These are phyloP conservation scores for Volucella zonaria DNA, from an alignment of 2,888 invertebrate genomes.

Conservation along the genomic window DNA sequence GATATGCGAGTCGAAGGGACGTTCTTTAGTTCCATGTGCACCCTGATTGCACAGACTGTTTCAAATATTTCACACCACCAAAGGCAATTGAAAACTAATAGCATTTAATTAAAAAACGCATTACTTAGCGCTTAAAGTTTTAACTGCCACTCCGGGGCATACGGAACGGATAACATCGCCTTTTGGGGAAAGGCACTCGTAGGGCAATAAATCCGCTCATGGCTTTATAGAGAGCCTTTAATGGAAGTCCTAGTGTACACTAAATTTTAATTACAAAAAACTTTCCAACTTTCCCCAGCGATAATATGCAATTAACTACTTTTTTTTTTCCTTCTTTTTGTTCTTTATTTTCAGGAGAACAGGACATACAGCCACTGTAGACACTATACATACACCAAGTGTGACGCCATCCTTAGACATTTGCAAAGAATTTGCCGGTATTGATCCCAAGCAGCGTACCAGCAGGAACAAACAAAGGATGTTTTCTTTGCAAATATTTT, in stretches of 20 bases:
- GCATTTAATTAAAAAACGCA: conserved; percentile 70
- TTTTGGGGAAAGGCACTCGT: conserved; percentile 2
- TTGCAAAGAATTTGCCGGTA: conserved; percentile 30
- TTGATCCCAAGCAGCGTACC: conserved; percentile 17
- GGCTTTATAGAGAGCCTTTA: conserved; percentile 27
- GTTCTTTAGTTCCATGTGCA: background rate
- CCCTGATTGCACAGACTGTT: conserved; percentile 48
- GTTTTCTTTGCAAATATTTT: background rate
- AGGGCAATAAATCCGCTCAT: conserved; percentile 58
- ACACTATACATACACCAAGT: background rate
- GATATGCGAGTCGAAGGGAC: background rate
- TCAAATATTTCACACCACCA: conserved; percentile 46
- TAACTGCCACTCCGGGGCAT: conserved; percentile 5
- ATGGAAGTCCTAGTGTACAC: conserved; percentile 35
- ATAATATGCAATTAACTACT: conserved; percentile 69
- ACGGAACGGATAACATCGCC: conserved; percentile 7
- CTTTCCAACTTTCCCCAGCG: conserved; percentile 44
- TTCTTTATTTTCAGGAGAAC: conserved; percentile 33
- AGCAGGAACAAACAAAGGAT: conserved; percentile 11
- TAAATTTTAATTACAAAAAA: conserved; percentile 50
- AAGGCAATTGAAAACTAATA: conserved; percentile 64
- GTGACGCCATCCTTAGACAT: conserved; percentile 12
- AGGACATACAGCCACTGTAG: background rate
- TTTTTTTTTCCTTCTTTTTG: conserved; percentile 40
- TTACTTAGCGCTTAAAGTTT: conserved; percentile 48